Conservation (phyloP, 2,888 invertebrate genomes). For the Catocala nupta region DNA sequence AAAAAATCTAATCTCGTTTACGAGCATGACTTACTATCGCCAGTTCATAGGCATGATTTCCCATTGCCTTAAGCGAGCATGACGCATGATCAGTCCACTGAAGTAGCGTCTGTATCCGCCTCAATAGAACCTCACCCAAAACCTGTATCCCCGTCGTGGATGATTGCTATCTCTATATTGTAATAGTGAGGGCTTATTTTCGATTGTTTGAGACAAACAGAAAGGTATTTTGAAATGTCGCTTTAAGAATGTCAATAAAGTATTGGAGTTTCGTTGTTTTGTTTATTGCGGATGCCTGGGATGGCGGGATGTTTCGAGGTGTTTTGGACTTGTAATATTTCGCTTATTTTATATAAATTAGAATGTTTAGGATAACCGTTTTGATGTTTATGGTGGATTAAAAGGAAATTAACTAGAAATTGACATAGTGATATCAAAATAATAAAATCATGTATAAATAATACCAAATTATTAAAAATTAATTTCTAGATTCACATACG, state of each 20-base stretch:
- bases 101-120: background rate
- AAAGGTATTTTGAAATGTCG: conserved; percentile 44
- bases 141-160: conserved; percentile 4
- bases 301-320: conserved; percentile 29
- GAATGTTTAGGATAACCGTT: background rate
- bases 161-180: conserved; percentile 47
- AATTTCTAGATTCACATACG: no score
- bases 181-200: conserved; percentile 49
- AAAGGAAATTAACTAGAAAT: no score
- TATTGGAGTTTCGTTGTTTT: conserved; percentile 42
- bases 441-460: no score
- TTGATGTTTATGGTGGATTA: no score
- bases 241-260: conserved; percentile 54
- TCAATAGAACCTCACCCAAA: conserved; percentile 8
- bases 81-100: no score
- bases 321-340: conserved; percentile 2
- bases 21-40: no score
- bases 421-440: no score
- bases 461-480: no score
- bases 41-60: no score
- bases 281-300: conserved; percentile 46
- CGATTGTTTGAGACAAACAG: conserved; percentile 35
- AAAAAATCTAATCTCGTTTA: no score
- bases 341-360: background rate
- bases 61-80: no score